Conservation (phyloP, 2,888 invertebrate species). For the Cremastobaeus sp. region DNA sequence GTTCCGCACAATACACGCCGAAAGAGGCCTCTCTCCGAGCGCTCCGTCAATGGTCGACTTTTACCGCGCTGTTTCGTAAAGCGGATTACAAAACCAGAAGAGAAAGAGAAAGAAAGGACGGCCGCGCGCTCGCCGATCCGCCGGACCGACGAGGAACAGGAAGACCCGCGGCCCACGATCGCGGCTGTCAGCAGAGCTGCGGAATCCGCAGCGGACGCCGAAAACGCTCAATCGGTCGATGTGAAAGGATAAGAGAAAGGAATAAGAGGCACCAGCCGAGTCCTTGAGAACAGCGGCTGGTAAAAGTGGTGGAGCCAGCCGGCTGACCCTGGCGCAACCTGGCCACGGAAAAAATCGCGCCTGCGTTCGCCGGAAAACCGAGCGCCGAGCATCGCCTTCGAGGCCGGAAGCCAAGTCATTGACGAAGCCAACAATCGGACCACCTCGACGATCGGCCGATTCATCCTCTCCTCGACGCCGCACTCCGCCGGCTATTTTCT, state of each 20-base stretch:
- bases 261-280: conserved; percentile 76
- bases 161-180: conserved; percentile 20
- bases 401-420: conserved; percentile 2
- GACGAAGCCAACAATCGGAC: background rate
- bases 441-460: too few relatives aligned
- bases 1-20: conserved; percentile 16
- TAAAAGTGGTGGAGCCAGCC: conserved; percentile 77
- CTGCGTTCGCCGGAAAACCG: conserved; percentile 23
- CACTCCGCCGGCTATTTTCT: conserved; percentile 6
- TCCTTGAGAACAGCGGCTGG: conserved; percentile 76
- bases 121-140: background rate
- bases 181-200: conserved; percentile 18
- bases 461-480: too few relatives aligned
- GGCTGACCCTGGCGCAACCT: conserved; percentile 75
- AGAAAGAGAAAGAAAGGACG: conserved; percentile 41
- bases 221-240: conserved; percentile 73
- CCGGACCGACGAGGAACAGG: conserved; percentile 24
- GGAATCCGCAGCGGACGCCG: conserved; percentile 67
- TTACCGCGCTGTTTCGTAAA: conserved; percentile 56
- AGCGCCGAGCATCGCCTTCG: conserved; percentile 13
- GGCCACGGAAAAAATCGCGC: conserved; percentile 54
- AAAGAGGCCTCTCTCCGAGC: conserved; percentile 50
- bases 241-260: conserved; percentile 79
- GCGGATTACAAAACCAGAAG: conserved; percentile 54
- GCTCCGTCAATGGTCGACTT: conserved; percentile 51